Evolutionary conservation across 2,113 vertebrate genomes (phyloP).

Genomic region (Dromiciops gliroides): DNA sequence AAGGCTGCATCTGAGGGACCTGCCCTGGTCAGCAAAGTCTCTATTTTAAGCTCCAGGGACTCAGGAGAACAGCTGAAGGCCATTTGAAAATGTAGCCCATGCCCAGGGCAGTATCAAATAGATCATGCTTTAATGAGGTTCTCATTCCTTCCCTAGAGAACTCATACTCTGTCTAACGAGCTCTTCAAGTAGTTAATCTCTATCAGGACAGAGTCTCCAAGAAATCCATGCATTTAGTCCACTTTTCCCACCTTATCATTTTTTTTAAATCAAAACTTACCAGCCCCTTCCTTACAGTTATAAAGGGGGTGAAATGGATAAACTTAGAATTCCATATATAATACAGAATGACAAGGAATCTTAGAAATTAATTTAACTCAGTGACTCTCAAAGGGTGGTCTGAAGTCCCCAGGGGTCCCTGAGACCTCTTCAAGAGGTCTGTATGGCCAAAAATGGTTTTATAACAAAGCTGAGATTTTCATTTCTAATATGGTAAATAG

Average conservation of each 20-base stretch:
- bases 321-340: background rate
- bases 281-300: background rate
- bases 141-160: constrained; percentile 11
- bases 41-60: constrained; percentile 46
- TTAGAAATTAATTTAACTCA: background rate
- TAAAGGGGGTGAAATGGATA: background rate
- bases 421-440: no score
- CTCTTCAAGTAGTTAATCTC: constrained; percentile 33
- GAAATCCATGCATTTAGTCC: constrained; percentile 40
- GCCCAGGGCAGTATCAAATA: background rate
- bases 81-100: background rate
- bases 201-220: constrained; percentile 20
- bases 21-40: background rate
- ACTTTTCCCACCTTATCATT: constrained; percentile 36
- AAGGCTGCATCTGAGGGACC: background rate
- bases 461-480: background rate
- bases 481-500: background rate
- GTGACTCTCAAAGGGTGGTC: background rate
- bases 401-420: background rate
- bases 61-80: constrained; percentile 50
- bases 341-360: background rate
- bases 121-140: background rate
- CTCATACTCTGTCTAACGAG: background rate
- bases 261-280: background rate
- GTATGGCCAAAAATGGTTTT: background rate